phyloP scores from a whole-genome alignment of 2,113 vertebrate species.

The Girardinichthys multiradiatus region DNA sequence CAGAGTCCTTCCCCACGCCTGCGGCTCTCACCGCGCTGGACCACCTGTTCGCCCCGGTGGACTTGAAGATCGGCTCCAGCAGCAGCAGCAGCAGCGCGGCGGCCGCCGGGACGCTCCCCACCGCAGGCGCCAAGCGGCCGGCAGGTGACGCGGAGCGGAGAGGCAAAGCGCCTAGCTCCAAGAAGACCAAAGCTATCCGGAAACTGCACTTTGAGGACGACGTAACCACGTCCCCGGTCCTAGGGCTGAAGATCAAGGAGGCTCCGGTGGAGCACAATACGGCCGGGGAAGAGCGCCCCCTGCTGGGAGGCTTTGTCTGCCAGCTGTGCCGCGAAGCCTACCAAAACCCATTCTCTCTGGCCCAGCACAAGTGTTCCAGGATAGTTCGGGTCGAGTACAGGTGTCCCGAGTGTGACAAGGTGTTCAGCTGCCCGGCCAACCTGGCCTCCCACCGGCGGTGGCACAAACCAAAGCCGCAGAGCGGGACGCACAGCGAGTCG shows the following conservation, averaged over 20 bases:
- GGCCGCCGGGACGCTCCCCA: constrained; percentile 60
- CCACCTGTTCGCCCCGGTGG: constrained; percentile 74
- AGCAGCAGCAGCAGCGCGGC: no score
- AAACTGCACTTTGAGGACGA: constrained; percentile 91
- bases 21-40: constrained; percentile 76
- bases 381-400: constrained; percentile 97
- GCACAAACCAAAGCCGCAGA: constrained; percentile 87
- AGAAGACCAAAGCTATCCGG: constrained; percentile 89
- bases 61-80: constrained; percentile 80
- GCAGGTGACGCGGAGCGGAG: constrained; percentile 73
- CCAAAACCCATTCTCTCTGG: constrained; percentile 92
- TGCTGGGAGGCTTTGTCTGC: constrained; percentile 93
- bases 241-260: constrained; percentile 92
- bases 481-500: constrained; percentile 49
- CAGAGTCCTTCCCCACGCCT: constrained; percentile 87
- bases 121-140: constrained; percentile 70
- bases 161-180: constrained; percentile 72
- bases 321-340: constrained; percentile 97
- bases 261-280: constrained; percentile 84
- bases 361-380: constrained; percentile 97
- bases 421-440: constrained; percentile 97
- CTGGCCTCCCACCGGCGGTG: constrained; percentile 96
- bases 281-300: constrained; percentile 43
- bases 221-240: constrained; percentile 93
- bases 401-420: constrained; percentile 96